Evolutionary conservation across 2,888 invertebrate genomes (phyloP), one percentile per base, ranked within the genome.

Genomic region (Lochmaea capreae): DNA sequence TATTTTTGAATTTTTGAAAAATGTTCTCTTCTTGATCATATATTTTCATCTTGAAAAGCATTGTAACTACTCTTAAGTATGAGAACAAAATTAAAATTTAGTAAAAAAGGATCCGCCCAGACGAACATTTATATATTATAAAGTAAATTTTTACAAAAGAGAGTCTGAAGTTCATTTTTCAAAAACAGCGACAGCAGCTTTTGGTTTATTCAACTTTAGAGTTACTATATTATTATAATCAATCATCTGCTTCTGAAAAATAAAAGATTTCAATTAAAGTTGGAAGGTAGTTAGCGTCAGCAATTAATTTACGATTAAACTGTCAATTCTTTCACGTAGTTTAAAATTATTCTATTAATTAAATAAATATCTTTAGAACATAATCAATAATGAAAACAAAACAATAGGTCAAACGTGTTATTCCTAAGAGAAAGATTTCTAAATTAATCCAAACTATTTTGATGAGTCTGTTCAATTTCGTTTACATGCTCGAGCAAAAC

Each of bases 181-280:
- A 71, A 57, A 42, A 65, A 61, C 70, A 71, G 65, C 70, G 70
- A 71, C 70, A 71, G 70, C 70, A 71, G 65, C 57, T 39, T 46
- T 71, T 18, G 70, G 54, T 61, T 70, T 71, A 61, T 71, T 71
- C 42, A n/a, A 39, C 65, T 22, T 62, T 42, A 49, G 58, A 71
- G 57, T 65, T 71, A 65, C 65, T 71, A 58, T 65, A 9, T 54
- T 54, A 71, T 71, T 65, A 71, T 71, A 71, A 71, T 71, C 70
- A 71, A 71, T 71, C 70, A 71, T 71, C 70, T 71, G 70, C 33
- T 71, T 65, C 62, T 62, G 69, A 69, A 65, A 70, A 70, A 70
- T 63, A 70, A 70, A 70, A 70, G 63, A 52, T 70, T 71, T 71
- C 65, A 71, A 65, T 71, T 71, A 54, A 63, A 70, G 69, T 70